Base-by-base conservation (phyloP, 2,888 invertebrate genomes). In the Baronia brevicornis region DNA sequence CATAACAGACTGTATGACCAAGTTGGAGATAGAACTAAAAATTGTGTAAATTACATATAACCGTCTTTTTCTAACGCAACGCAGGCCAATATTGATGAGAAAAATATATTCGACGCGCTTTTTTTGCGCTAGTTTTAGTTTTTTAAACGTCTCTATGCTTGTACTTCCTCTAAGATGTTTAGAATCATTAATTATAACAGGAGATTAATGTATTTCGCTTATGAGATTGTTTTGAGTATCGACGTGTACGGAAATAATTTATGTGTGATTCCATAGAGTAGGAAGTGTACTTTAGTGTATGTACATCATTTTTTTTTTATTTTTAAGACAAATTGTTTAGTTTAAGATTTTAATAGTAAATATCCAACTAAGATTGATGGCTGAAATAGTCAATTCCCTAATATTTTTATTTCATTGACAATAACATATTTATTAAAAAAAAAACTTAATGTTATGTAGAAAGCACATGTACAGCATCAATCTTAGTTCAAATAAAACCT, bases 251-350 rank as follows among this genome's bases (percentile, higher is more conserved):
- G 65, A 74, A 65, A 73, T 75, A 79, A 82, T 82, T 79, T 82
- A 80, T 80, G 79, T 80, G 82, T 82, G 82, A 84, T 82, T 74
- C 67, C 58, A 60, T 78, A 75, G 70, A 56, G 58, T 55, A 54
- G 61, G 64, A 52, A 49, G 36, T 64, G 64, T 71, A 65, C 57
- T 63, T 48, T 72, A 73, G 66, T 70, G 61, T 71, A 71, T 70
- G 51, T 63, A 74, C 67, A 62, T 63, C 66, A 60, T 57, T 60
- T 58, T 52, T 43, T 37, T 41, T 42, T 32, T 40, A 38, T 34
- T 43, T 45, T 28, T 46, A 47, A 44, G 38, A 28, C 28, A 39
- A 40, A 37, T 46, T 40, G 35, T 28, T 44, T 53, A 52, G 40
- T 11, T 36, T 53, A 51, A 46, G 47, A 33, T 35, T 46, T 38